Evolutionary conservation across 2,113 vertebrate genomes (phyloP), one percentile per base, ranked within the genome.

Genomic region (Dermatemys mawii): DNA sequence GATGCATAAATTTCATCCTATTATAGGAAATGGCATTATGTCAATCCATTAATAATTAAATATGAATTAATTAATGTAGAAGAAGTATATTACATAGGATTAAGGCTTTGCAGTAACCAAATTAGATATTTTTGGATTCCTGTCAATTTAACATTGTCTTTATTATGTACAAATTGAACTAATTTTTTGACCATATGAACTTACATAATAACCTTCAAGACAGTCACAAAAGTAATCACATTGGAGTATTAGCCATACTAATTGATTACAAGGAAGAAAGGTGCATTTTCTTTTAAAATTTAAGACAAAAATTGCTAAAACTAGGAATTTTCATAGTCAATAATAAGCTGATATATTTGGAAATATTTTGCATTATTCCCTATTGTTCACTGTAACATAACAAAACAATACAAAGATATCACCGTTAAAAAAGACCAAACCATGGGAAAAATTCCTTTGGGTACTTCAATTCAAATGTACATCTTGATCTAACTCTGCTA

Each of bases 111-210:
- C n/a, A 17, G 11, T 90, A 84, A 93, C 60, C 90, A 87, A 90
- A 89, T 96, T 88, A 78, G 78, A 19, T 26, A 48, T 26, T 87
- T 93, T 76, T 87, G 80, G 32, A 78, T 87, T 93, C 48, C 32
- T 90, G 92, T 90, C 83, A 93, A 16, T 53, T 91, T 93, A 94
- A 87, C 87, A 67, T n/a, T 93, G 87, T 84, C 89, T 86, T 92
- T 84, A 78, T 97, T 91, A 95, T 82, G 53, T 92, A 75, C n/a
- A 92, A 86, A 81, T 85, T 94, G 48, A 96, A 89, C 46, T 88
- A 84, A 97, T 96, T 97, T 92, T 6, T 94, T 90, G 82, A 53
- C 46, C 6, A 9, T 14, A 46, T 32, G 4, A 90, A 90, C 12
- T 4, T 73, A 1, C 80, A 6, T 11, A 86, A 26, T 2, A 82